Conservation (phyloP, 2,113 vertebrate genomes). For the Misgurnus anguillicaudatus region DNA sequence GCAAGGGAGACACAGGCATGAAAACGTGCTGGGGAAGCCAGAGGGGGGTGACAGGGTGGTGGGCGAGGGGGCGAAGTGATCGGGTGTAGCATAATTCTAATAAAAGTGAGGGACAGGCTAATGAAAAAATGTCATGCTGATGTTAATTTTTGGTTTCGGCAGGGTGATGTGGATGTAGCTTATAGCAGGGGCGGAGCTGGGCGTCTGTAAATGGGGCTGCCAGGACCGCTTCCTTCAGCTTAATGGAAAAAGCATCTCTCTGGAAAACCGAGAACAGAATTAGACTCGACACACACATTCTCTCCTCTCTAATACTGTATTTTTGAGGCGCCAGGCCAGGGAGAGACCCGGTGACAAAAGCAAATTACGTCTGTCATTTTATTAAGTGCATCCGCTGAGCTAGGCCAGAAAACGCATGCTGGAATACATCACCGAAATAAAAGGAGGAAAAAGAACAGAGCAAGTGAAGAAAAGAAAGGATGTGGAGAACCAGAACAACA, state of each 20-base stretch:
- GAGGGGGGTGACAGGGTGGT: slow-evolving; percentile 20
- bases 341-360: slow-evolving; percentile 95
- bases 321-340: slow-evolving; percentile 92
- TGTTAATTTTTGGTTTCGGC: slow-evolving; percentile 98
- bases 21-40: slow-evolving; percentile 67
- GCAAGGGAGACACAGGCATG: slow-evolving; percentile 17
- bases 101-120: slow-evolving; percentile 89
- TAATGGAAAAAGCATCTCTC: slow-evolving; percentile 99
- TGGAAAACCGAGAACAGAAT: slow-evolving; percentile 99
- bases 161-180: slow-evolving; percentile 79
- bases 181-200: slow-evolving; percentile 94
- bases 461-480: slow-evolving; percentile 75
- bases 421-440: slow-evolving; percentile 83
- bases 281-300: slow-evolving; percentile 92
- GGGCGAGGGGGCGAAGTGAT: slow-evolving; percentile 78
- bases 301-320: slow-evolving; percentile 96
- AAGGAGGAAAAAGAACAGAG: slow-evolving; percentile 63
- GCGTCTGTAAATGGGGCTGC: slow-evolving; percentile 99
- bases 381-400: slow-evolving; percentile 98
- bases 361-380: slow-evolving; percentile 99
- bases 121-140: slow-evolving; percentile 94
- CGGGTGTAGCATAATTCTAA: slow-evolving; percentile 66
- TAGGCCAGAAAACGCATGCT: slow-evolving; percentile 80
- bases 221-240: slow-evolving; percentile 90
- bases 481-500: background rate